Conservation (phyloP, 2,797 vertebrate genomes). For the Tapirus indicus region DNA sequence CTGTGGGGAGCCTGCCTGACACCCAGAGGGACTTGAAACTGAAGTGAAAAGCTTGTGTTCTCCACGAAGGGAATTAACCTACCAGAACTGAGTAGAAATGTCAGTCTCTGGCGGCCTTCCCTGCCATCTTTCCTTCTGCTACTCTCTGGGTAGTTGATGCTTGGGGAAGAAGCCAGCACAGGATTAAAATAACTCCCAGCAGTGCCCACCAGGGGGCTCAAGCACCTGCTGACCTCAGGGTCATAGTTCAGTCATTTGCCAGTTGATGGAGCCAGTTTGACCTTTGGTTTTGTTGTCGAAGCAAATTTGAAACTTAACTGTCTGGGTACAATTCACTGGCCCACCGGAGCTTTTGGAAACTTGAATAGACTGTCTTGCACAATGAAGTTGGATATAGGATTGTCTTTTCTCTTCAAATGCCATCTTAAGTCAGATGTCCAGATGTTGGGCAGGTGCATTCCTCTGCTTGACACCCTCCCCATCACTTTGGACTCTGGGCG, state of each 20-base stretch:
- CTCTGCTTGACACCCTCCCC: constrained; percentile 47
- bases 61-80: constrained; percentile 59
- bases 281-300: constrained; percentile 53
- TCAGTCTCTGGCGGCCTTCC: constrained; percentile 84
- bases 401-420: constrained; percentile 34
- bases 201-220: constrained; percentile 53
- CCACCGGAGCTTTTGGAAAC: constrained; percentile 32
- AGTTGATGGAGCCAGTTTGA: constrained; percentile 16
- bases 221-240: neutral
- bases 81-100: constrained; percentile 34
- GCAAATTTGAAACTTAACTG: constrained; percentile 1
- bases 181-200: constrained; percentile 32
- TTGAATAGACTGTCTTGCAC: constrained; percentile 49
- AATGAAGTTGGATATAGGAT: neutral
- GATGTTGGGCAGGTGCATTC: neutral
- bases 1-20: neutral
- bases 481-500: constrained; percentile 44
- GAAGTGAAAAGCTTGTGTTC: constrained; percentile 56
- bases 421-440: constrained; percentile 5
- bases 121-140: constrained; percentile 51
- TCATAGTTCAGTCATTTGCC: accelerated
- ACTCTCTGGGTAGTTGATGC: constrained; percentile 23
- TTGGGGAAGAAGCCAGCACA: constrained; percentile 22
- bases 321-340: neutral
- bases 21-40: constrained; percentile 72